Evolutionary conservation across 2,888 invertebrate genomes (phyloP), one percentile per base, ranked within the genome.

Genomic region (Abrostola tripartita): DNA sequence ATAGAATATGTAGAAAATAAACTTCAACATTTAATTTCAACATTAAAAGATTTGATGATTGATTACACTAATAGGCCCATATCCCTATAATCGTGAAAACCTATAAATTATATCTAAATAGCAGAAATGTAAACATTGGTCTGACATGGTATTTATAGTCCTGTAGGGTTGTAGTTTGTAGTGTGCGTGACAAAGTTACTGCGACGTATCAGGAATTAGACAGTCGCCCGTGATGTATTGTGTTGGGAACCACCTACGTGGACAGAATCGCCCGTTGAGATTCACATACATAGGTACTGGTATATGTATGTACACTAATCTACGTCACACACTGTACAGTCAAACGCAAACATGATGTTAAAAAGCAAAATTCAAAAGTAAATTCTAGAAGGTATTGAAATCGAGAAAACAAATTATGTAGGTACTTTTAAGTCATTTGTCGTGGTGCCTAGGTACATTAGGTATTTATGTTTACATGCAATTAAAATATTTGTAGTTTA

Each of bases 171-270:
- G 24, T 47, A 42, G 38, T 52, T 37, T 37, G 42, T 47, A 74
- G 51, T 41, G 51, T 42, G 14, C 44, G 57, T 58, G 65, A 62
- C 76, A 79, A 77, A 78, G 79, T 75, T 71, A 74, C 76, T 62
- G 9, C 57, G 44, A 63, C 78, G 73, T 71, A 82, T 81, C 81
- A 81, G 74, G 80, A 78, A 85, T 84, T 84, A 84, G 83, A 85
- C 79, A 78, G 80, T 81, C 81, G 81, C 79, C 67, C 57, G 81
- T 86, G 85, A 88, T 85, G 79, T 82, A 85, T 84, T 82, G 81
- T 81, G 66, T 71, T 75, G 72, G 68, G 67, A 61, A 74, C 51
- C 51, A 52, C 61, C 65, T 76, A 72, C 77, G 72, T 71, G 67
- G 53, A 53, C 50, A 37, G 75, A 77, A 78, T 78, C 41, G 52